Evolutionary conservation across 2,797 vertebrate species (phyloP), one percentile per base, ranked within the genome.

Genomic region (Sternarchorhynchus goeldii): DNA sequence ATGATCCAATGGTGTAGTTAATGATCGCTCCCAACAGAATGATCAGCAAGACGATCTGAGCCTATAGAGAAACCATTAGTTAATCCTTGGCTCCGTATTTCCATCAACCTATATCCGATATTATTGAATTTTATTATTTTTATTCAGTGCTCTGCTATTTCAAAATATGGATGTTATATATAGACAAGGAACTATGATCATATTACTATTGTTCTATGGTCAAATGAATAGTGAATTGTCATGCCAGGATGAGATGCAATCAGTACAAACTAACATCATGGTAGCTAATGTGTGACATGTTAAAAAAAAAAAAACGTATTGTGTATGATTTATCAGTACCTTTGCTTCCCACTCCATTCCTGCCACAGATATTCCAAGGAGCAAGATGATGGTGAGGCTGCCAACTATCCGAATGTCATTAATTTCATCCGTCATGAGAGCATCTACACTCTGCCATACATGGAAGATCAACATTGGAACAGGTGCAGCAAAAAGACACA

Each of bases 281-380:
- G 12, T 29, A 45, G 45, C 45, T 2, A 10, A 50, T 10, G 4
- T 0, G 7, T 17, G 53, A 68, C 17, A 2, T 36, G 18, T 17
- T 41, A 65, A 63, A 63, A 17, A 65, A 41, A 25, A 67, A 59
- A 73, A 7, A 6, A 39, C n/a, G 6, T 1, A 57, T 18, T 6
- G 20, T 25, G 14, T 7, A 45, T 50, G 5, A 41, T 8, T 55
- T n/a, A 32, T 55, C 36, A 34, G 16, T 75, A 81, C 97, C 92
- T 98, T 98, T 63, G 97, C 95, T 90, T 99, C 97, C 97, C 97
- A 99, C 84, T 99, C 97, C 97, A 99, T 99, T 84, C 97, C 97
- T 5, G 97, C 97, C 31, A 99, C 93, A 2, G 97, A 99, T 89
- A 98, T 98, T 6, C 96, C 97, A 84, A 99, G 88, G 79, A 98